Conservation (phyloP, 2,888 invertebrate species). For the Cheilosia grossa region DNA sequence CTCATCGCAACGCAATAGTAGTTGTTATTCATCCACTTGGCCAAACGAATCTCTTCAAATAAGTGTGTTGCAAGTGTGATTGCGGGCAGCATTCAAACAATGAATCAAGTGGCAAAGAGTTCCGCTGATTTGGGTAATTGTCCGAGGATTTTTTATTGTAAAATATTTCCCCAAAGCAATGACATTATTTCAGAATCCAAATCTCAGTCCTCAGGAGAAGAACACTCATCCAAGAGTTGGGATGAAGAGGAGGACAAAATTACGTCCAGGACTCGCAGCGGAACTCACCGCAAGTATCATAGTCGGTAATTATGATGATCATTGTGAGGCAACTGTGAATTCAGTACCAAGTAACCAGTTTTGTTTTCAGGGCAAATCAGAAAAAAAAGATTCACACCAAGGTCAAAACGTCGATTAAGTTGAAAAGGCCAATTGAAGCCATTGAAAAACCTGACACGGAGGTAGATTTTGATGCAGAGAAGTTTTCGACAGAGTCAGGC, state of each 20-base stretch:
- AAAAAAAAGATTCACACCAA: neutral
- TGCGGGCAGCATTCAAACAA: neutral
- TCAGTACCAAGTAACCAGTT: neutral
- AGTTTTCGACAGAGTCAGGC: neutral
- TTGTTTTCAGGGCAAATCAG: constrained; percentile 3
- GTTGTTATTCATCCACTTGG: too few relatives aligned
- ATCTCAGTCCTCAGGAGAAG: neutral
- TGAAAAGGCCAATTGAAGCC: neutral
- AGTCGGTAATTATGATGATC: constrained; percentile 8
- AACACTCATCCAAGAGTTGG: constrained; percentile 24
- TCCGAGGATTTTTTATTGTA: neutral
- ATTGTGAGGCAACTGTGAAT: neutral
- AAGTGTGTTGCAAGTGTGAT: too few relatives aligned
- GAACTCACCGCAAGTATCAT: constrained; percentile 14
- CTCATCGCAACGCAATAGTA: too few relatives aligned
- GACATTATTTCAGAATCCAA: constrained; percentile 3
- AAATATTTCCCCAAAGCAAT: neutral
- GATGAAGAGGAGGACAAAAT: neutral
- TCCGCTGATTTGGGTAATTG: constrained; percentile 19
- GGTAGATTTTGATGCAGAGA: neutral
- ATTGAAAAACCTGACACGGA: neutral
- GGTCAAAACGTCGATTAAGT: neutral
- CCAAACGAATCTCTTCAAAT: too few relatives aligned
- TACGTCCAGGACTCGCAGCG: constrained; percentile 32
- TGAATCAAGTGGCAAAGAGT: constrained; percentile 11